Evolutionary conservation across 2,888 invertebrate genomes (phyloP).

Genomic region (Globia sparganii): DNA sequence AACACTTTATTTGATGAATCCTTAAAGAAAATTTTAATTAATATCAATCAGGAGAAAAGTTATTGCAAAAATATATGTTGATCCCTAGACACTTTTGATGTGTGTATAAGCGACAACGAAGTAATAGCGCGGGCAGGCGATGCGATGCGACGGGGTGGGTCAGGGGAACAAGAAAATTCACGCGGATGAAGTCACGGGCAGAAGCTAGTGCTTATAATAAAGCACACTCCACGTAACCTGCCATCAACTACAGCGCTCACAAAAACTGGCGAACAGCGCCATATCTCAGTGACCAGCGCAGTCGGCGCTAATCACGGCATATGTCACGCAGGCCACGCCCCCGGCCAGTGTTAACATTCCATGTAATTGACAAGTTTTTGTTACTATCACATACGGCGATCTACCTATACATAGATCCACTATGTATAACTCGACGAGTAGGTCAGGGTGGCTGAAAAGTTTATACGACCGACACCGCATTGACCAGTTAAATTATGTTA

Average conservation of each 20-base stretch:
- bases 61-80: too few species aligned
- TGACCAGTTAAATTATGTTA: background rate
- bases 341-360: slow-evolving; percentile 38
- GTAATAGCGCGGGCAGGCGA: background rate
- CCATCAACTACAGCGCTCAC: slow-evolving; percentile 36
- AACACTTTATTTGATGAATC: too few species aligned
- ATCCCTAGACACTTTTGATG: too few species aligned
- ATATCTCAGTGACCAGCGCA: slow-evolving; percentile 70
- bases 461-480: background rate
- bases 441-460: background rate
- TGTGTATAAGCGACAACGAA: background rate
- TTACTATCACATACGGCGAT: slow-evolving; percentile 13
- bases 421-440: too few species aligned
- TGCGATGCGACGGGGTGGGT: background rate
- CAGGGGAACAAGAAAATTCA: background rate
- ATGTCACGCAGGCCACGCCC: slow-evolving; percentile 58
- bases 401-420: background rate
- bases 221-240: slow-evolving; percentile 23
- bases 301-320: slow-evolving; percentile 64
- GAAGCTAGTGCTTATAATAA: slow-evolving; percentile 16
- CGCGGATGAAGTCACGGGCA: background rate
- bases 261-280: slow-evolving; percentile 44
- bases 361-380: slow-evolving; percentile 57
- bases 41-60: too few species aligned
- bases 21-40: too few species aligned